phyloP scores from a whole-genome alignment of 2,888 invertebrate species.

The Julus scanicus region DNA sequence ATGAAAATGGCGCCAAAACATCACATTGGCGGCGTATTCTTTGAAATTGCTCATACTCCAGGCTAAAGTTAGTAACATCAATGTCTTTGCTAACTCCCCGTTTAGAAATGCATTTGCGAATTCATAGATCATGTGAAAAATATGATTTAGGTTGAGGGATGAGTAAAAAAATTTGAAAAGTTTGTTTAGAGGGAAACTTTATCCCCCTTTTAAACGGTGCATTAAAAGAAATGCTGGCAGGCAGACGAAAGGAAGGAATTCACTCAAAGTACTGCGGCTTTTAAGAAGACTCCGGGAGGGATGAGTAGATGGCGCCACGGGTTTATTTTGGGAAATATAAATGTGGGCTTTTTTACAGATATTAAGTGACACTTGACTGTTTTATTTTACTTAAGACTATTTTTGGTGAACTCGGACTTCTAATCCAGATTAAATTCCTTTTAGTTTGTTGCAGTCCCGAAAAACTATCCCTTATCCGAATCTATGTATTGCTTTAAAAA shows the following conservation, averaged over 20 bases:
- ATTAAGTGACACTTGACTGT: no score
- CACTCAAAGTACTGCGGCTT: neutral
- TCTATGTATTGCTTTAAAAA: no score
- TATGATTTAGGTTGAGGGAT: slow-evolving; percentile 23
- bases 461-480: no score
- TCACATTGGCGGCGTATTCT: neutral
- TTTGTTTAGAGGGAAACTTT: slow-evolving; percentile 31
- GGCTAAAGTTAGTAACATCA: neutral
- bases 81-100: slow-evolving; percentile 12
- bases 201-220: slow-evolving; percentile 28
- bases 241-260: slow-evolving; percentile 29
- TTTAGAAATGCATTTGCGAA: neutral
- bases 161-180: slow-evolving; percentile 19
- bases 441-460: no score
- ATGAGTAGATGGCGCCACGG: neutral
- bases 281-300: neutral
- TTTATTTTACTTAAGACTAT: no score
- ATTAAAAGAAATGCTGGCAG: slow-evolving; percentile 30
- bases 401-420: no score
- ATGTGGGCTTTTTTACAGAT: no score
- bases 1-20: neutral
- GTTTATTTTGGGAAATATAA: no score
- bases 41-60: neutral
- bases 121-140: neutral
- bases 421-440: no score